These are phyloP conservation scores for Rhopalosiphum maidis DNA, from an alignment of 1,140 invertebrate species.

Conservation along the genomic window DNA sequence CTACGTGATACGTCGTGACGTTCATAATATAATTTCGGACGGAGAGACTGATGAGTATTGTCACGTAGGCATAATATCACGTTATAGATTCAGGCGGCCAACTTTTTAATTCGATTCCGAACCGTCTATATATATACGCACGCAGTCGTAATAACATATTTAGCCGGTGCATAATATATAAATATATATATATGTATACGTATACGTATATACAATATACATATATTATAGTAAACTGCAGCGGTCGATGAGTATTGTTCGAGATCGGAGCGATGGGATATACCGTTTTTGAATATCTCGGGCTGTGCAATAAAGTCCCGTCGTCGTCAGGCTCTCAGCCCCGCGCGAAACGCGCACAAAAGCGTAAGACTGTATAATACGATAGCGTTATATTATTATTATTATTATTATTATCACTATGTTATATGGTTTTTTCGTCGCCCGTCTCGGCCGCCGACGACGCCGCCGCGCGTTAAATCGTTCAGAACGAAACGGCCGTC, in stretches of 20 bases:
- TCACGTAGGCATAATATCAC: not conserved
- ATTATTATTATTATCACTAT: not conserved
- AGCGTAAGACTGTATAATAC: not conserved
- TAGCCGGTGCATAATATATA: not conserved
- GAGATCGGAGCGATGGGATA: not conserved
- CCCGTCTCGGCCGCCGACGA: not conserved
- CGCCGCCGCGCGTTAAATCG: conserved; percentile 3
- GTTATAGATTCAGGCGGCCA: not conserved
- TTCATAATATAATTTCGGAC: too few species aligned
- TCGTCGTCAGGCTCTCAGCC: not conserved
- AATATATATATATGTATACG: too few species aligned
- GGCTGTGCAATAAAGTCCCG: not conserved
- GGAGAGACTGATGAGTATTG: not conserved
- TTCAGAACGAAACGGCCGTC: conserved; percentile 38
- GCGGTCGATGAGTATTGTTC: not conserved
- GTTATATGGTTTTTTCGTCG: conserved; percentile 30
- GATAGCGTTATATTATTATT: not conserved
- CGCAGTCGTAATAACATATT: not conserved
- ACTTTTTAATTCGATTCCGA: not conserved
- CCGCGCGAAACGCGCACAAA: not conserved
- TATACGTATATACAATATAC: too few species aligned
- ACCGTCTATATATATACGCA: not conserved
- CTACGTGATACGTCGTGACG: too few species aligned
- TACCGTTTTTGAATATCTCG: not conserved
- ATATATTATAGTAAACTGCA: not conserved